Evolutionary conservation across 2,888 invertebrate genomes (phyloP).

Genomic region (Phortica magna): DNA sequence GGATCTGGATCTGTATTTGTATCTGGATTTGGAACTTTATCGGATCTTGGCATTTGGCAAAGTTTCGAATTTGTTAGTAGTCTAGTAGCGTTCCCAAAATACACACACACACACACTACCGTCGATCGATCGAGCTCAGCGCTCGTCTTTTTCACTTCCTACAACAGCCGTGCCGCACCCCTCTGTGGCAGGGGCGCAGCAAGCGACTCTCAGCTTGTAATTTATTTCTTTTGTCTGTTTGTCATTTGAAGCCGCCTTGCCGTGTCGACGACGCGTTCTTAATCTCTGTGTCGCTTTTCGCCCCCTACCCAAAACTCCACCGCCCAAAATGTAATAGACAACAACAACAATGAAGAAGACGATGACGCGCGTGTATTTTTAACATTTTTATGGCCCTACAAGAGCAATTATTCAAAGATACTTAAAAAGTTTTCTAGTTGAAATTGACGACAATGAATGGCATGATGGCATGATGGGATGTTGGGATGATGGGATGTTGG

Average conservation of each 20-base stretch:
- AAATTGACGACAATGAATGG: conserved; percentile 10
- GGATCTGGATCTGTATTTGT: no score
- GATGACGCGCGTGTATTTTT: conserved; percentile 7
- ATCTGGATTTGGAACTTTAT: no score
- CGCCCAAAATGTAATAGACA: background rate
- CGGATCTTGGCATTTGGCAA: no score
- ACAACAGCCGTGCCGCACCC: background rate
- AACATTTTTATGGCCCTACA: conserved; percentile 22
- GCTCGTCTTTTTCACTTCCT: background rate
- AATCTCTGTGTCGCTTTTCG: background rate
- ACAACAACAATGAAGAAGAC: background rate
- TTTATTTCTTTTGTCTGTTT: conserved; percentile 70
- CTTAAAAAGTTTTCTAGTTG: conserved; percentile 20
- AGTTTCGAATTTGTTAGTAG: no score
- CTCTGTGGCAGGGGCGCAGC: background rate
- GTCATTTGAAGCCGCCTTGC: conserved; percentile 53
- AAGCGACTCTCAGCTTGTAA: conserved; percentile 48
- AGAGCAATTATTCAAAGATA: conserved; percentile 27
- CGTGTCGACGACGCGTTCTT: background rate
- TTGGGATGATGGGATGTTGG: background rate
- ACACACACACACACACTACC: no score
- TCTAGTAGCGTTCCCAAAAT: no score
- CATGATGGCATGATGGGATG: background rate
- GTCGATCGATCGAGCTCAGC: no score
- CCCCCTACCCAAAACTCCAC: background rate